Percentiles rank a stretch among this genome's conserved stretches.
These are phyloP conservation scores for Drosophila seguyi DNA, from an alignment of 1,140 invertebrate species.

Conservation along the genomic window DNA sequence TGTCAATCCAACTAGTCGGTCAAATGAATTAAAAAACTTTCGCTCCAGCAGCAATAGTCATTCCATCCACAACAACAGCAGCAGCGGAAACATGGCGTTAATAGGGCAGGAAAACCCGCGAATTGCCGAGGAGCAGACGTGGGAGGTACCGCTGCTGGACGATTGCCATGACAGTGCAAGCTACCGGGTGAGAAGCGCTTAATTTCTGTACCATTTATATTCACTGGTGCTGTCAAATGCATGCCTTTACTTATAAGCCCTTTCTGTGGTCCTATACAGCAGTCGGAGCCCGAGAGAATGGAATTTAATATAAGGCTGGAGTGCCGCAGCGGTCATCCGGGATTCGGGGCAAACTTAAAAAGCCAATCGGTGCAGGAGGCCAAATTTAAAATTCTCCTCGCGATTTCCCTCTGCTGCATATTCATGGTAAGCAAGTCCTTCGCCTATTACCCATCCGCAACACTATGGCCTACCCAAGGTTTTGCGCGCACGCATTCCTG, in stretches of 20 bases:
- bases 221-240: constrained; percentile 18
- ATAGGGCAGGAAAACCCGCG: constrained; percentile 4
- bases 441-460: background rate
- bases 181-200: constrained; percentile 43
- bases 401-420: constrained; percentile 87
- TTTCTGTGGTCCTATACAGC: constrained; percentile 55
- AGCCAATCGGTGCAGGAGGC: constrained; percentile 86
- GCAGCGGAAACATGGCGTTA: constrained; percentile 3
- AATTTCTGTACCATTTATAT: constrained; percentile 50
- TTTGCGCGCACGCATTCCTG: constrained; percentile 10
- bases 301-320: constrained; percentile 10
- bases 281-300: constrained; percentile 34
- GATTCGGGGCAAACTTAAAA: constrained; percentile 84
- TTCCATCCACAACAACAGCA: constrained; percentile 33
- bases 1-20: background rate
- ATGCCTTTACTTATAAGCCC: constrained; percentile 60
- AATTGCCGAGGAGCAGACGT: constrained; percentile 69
- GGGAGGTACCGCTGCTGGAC: constrained; percentile 71
- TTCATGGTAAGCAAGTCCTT: constrained; percentile 87
- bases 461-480: background rate
- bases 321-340: constrained; percentile 63
- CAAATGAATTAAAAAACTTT: background rate
- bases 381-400: constrained; percentile 87
- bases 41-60: constrained; percentile 15
- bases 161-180: constrained; percentile 36